phyloP scores from a whole-genome alignment of 1,140 invertebrate genomes.

The Ctenoplectra terminalis region DNA sequence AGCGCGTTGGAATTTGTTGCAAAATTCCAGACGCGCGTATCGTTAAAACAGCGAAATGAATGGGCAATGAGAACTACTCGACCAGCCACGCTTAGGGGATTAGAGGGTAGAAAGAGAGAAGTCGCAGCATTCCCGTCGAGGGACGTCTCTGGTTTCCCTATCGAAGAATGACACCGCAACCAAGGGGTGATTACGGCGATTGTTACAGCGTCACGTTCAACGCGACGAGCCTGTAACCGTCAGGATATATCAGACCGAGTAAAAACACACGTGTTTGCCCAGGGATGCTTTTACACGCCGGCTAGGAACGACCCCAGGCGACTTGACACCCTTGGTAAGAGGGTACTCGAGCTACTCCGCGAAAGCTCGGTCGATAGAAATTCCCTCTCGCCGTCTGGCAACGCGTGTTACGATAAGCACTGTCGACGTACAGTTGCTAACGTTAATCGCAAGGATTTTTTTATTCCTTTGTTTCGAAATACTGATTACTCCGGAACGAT shows the following conservation, averaged over 20 bases:
- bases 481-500: background rate
- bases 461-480: background rate
- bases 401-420: too few relatives aligned
- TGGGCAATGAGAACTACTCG: slow-evolving; percentile 12
- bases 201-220: slow-evolving; percentile 38
- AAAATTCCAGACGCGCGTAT: slow-evolving; percentile 13
- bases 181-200: slow-evolving; percentile 26
- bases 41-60: slow-evolving; percentile 27
- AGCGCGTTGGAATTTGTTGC: background rate
- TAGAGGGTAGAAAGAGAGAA: background rate
- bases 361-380: slow-evolving; percentile 26
- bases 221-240: slow-evolving; percentile 3
- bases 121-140: background rate
- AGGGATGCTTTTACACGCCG: slow-evolving; percentile 42
- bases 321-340: slow-evolving; percentile 24
- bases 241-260: slow-evolving; percentile 39
- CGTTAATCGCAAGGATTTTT: background rate
- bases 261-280: slow-evolving; percentile 43
- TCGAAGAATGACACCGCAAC: slow-evolving; percentile 31
- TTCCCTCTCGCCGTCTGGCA: slow-evolving; percentile 14
- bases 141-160: slow-evolving; percentile 36
- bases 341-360: slow-evolving; percentile 32
- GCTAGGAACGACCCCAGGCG: slow-evolving; percentile 24
- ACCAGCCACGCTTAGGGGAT: slow-evolving; percentile 18
- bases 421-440: background rate